Percentiles rank a stretch among this genome's conserved stretches.
These are phyloP conservation scores for rat (Rattus norvegicus) DNA, from an alignment of 2,113 vertebrate genomes.

Conservation along the genomic window GRCr8 NC_086032.1:10158001-10158500, in stretches of 20 bases:
- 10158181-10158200: slow-evolving; percentile 10
- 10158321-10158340: not conserved
- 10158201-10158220: slow-evolving; percentile 37
- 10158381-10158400: not conserved
- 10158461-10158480: not conserved
- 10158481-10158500: not conserved
- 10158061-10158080: not conserved
- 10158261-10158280: not conserved
- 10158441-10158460: not conserved
- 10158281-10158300: not conserved
- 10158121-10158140: not conserved
- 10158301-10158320: not conserved
- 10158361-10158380: not conserved
- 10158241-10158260: not conserved
- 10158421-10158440: not conserved
- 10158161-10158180: not conserved
- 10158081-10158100: not conserved
- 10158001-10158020: not conserved
- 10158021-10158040: not conserved
- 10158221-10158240: not conserved
- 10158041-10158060: not conserved
- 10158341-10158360: not conserved
- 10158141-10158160: slow-evolving; percentile 23
- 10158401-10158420: not conserved
- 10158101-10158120: not conserved